phyloP scores from a whole-genome alignment of 2,113 vertebrate genomes.

The Embiotoca jacksoni region DNA sequence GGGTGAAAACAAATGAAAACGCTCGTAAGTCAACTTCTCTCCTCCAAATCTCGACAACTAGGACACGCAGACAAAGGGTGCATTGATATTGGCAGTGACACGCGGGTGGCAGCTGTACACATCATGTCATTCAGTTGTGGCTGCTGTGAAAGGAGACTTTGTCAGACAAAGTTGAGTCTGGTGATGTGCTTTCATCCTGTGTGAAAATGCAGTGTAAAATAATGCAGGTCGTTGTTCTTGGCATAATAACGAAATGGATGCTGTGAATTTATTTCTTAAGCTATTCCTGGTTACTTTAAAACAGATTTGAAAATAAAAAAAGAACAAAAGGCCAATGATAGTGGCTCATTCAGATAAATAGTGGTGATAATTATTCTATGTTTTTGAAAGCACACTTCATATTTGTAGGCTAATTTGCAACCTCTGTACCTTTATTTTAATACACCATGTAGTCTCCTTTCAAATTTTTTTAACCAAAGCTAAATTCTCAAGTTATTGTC shows the following conservation, averaged over 20 bases:
- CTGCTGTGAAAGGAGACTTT: slow-evolving; percentile 65
- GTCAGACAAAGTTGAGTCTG: slow-evolving; percentile 41
- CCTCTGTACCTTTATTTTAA: too few relatives aligned
- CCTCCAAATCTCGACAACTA: slow-evolving; percentile 50
- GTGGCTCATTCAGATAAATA: not conserved
- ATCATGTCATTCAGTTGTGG: slow-evolving; percentile 62
- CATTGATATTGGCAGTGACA: slow-evolving; percentile 66
- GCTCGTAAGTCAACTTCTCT: slow-evolving; percentile 61
- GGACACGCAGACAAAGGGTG: slow-evolving; percentile 66
- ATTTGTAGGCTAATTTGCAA: too few relatives aligned
- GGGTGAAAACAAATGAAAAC: slow-evolving; percentile 55
- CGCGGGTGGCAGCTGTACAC: slow-evolving; percentile 72
- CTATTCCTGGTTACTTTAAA: not conserved
- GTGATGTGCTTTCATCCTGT: slow-evolving; percentile 35
- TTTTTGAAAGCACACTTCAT: too few relatives aligned
- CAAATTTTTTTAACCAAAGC: too few relatives aligned
- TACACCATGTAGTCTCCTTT: too few relatives aligned
- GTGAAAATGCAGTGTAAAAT: slow-evolving; percentile 19
- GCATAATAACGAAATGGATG: slow-evolving; percentile 23
- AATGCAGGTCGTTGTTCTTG: slow-evolving; percentile 24
- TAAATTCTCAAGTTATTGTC: too few relatives aligned
- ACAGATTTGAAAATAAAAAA: not conserved
- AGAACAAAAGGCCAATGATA: not conserved
- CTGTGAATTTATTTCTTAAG: not conserved
- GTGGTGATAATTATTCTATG: too few relatives aligned